Conservation (phyloP, 2,888 invertebrate genomes). For the Heliconius ismenius region DNA sequence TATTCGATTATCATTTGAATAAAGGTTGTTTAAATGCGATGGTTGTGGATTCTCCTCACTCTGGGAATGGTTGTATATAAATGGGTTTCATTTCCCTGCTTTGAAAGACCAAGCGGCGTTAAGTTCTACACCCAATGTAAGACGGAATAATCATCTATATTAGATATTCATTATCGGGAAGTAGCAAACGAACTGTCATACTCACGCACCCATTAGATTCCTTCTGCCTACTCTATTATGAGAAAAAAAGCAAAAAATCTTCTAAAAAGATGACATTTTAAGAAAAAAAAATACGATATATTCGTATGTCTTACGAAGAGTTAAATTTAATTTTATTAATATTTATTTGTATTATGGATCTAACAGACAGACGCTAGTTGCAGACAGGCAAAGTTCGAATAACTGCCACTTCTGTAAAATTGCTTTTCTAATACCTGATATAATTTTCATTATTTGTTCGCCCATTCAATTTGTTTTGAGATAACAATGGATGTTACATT, state of each 20-base stretch:
- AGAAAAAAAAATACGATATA: background rate
- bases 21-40: background rate
- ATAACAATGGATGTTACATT: constrained; percentile 15
- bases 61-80: background rate
- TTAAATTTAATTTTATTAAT: background rate
- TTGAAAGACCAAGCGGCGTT: background rate
- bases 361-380: constrained; percentile 41
- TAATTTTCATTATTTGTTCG: constrained; percentile 30
- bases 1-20: constrained; percentile 1
- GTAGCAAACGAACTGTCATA: no score
- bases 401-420: constrained; percentile 57
- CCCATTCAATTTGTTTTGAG: constrained; percentile 13
- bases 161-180: no score
- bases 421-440: constrained; percentile 51
- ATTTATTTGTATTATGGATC: constrained; percentile 8
- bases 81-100: background rate
- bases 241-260: background rate
- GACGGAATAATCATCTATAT: no score
- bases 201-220: no score
- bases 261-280: background rate
- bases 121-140: background rate
- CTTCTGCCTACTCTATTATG: background rate
- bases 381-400: constrained; percentile 66
- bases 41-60: no score
- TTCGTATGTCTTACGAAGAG: background rate